A percentile compares a stretch with the other conserved stretches of the same genome.
These are phyloP conservation scores for Dunckerocampus dactyliophorus DNA, from an alignment of 2,113 vertebrate species.

Conservation along the genomic window DNA sequence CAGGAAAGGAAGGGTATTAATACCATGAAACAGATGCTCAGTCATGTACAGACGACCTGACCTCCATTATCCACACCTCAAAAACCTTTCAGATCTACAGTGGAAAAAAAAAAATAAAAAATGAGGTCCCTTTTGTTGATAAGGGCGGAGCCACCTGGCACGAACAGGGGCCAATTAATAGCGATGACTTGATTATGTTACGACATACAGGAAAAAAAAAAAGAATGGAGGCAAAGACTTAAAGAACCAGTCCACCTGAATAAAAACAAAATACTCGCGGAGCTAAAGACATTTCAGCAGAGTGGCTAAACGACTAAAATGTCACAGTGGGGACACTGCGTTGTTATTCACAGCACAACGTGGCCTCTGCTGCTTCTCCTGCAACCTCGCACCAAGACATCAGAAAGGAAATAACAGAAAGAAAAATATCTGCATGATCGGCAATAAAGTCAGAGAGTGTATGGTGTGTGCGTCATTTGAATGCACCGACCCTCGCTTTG, in stretches of 20 bases:
- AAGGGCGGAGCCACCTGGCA: no score
- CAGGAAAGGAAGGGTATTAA: constrained; percentile 4
- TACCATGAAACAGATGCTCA: background rate
- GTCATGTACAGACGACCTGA: no score
- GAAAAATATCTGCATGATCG: no score
- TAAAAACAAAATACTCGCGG: background rate
- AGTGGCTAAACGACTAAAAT: background rate
- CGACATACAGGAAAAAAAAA: constrained; percentile 4
- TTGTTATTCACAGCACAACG: no score
- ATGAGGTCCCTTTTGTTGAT: constrained; percentile 10
- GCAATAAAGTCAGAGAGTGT: no score
- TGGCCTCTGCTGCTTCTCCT: no score
- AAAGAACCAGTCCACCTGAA: constrained; percentile 11
- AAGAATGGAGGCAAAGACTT: constrained; percentile 7
- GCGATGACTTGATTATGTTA: constrained; percentile 21
- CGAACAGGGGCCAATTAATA: background rate
- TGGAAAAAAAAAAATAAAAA: background rate
- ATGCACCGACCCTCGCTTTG: background rate
- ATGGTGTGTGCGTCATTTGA: no score
- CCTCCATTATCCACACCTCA: no score
- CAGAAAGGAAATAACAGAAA: no score
- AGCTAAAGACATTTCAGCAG: background rate
- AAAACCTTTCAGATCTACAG: background rate
- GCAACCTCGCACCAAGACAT: no score
- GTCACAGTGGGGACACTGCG: no score